phyloP scores from a whole-genome alignment of 2,888 invertebrate genomes.

The Eristalinus sepulchralis region DNA sequence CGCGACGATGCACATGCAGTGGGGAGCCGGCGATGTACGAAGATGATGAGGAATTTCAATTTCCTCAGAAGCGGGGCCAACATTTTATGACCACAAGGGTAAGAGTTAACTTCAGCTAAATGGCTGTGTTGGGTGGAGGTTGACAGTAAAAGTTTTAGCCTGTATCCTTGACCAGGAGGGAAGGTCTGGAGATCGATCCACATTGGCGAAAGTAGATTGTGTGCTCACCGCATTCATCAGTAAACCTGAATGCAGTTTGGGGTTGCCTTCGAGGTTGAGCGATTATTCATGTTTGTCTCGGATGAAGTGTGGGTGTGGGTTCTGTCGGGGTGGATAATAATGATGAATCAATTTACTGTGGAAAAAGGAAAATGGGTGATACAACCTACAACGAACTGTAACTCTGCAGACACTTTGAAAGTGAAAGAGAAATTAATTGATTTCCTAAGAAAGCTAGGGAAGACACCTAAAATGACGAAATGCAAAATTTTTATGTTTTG shows the following conservation, averaged over 20 bases:
- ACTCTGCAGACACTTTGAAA: too few species aligned
- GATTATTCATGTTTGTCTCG: not conserved
- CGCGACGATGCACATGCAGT: not conserved
- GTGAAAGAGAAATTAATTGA: too few species aligned
- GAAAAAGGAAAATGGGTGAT: too few species aligned
- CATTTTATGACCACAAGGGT: not conserved
- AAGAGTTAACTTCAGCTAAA: not conserved
- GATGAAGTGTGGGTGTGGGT: not conserved
- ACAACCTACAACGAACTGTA: too few species aligned
- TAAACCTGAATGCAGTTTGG: not conserved
- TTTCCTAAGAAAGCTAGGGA: too few species aligned
- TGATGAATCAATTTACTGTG: not conserved
- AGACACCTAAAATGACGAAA: too few species aligned
- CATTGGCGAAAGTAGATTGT: not conserved
- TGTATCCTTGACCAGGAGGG: not conserved
- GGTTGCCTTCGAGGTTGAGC: not conserved
- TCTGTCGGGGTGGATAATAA: not conserved
- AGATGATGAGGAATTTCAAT: not conserved
- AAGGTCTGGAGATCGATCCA: not conserved
- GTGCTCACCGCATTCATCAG: not conserved
- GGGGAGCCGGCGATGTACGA: not conserved
- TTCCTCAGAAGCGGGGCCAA: not conserved
- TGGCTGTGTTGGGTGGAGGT: not conserved
- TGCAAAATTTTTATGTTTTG: too few species aligned
- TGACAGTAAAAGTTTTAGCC: not conserved